These are phyloP conservation scores for Rhysida immarginata DNA, from an alignment of 1,140 invertebrate species.

Conservation along the genomic window DNA sequence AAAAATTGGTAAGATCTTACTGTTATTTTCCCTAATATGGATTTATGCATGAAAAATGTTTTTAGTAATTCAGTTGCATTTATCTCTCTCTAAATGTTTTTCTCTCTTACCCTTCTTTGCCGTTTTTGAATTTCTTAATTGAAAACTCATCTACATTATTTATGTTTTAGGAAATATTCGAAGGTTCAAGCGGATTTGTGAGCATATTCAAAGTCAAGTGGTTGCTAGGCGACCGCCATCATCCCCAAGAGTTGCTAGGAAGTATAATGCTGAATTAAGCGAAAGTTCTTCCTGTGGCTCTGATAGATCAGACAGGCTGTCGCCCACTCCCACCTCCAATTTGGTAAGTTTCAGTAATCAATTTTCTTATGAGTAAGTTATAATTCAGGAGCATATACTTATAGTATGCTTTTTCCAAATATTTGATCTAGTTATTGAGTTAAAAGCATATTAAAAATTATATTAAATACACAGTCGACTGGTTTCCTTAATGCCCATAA, in stretches of 20 bases:
- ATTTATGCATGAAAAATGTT: too few relatives aligned
- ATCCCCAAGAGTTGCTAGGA: conserved; percentile 47
- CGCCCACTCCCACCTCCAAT: conserved; percentile 25
- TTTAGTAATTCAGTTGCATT: too few relatives aligned
- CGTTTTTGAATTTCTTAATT: conserved; percentile 1
- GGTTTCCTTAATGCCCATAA: too few relatives aligned
- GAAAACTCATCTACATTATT: conserved; percentile 8
- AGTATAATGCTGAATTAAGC: conserved; percentile 44
- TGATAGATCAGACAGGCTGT: conserved; percentile 57
- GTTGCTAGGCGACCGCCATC: conserved; percentile 48
- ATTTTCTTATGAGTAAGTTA: background rate
- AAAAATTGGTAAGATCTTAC: too few relatives aligned
- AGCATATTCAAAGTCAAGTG: conserved; percentile 84
- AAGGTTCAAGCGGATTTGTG: conserved; percentile 85
- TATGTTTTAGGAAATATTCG: conserved; percentile 69
- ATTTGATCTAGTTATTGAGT: too few relatives aligned
- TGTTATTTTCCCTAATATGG: too few relatives aligned
- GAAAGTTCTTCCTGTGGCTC: conserved; percentile 69
- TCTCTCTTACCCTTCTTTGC: too few relatives aligned
- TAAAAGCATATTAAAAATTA: background rate
- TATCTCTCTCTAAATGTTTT: too few relatives aligned
- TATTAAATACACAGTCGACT: too few relatives aligned
- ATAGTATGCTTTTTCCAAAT: too few relatives aligned
- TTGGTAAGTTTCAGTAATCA: conserved; percentile 4
- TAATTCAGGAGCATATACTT: background rate